Percentiles rank a stretch among this genome's conserved stretches.
phyloP scores from a whole-genome alignment of 2,797 vertebrate genomes.

The Ispidina lecontei region DNA sequence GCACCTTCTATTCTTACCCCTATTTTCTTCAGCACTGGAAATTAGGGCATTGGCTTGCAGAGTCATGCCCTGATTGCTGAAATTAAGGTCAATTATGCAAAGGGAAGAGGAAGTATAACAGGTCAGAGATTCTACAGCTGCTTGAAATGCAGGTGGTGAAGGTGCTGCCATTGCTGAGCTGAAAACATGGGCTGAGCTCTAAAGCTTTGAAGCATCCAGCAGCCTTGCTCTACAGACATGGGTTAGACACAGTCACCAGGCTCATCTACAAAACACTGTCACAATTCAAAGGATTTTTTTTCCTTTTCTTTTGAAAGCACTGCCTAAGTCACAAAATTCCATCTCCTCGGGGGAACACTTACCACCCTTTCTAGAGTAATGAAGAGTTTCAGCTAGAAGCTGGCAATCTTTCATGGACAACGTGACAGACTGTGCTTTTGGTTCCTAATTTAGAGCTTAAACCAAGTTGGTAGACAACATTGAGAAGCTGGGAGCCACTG shows the following conservation, averaged over 20 bases:
- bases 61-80: not conserved
- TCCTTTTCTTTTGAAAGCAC: not conserved
- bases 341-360: not conserved
- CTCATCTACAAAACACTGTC: not conserved
- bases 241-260: not conserved
- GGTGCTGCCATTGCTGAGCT: not conserved
- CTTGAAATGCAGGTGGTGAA: not conserved
- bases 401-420: constrained; percentile 43
- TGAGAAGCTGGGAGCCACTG: not conserved
- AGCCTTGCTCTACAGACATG: not conserved
- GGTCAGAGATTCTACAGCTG: not conserved
- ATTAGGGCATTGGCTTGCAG: not conserved
- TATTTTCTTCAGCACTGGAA: constrained; percentile 7
- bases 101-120: not conserved
- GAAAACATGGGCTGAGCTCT: not conserved
- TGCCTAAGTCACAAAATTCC: not conserved
- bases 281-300: not conserved
- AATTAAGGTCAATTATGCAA: constrained; percentile 34
- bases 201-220: not conserved
- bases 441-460: constrained; percentile 36
- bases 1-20: constrained; percentile 1
- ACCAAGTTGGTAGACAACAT: constrained; percentile 16
- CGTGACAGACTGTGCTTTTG: constrained; percentile 37
- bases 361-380: constrained; percentile 7
- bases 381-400: constrained; percentile 23